These are phyloP conservation scores for Epinotia nisella DNA, from an alignment of 2,888 invertebrate genomes.

Conservation along the genomic window DNA sequence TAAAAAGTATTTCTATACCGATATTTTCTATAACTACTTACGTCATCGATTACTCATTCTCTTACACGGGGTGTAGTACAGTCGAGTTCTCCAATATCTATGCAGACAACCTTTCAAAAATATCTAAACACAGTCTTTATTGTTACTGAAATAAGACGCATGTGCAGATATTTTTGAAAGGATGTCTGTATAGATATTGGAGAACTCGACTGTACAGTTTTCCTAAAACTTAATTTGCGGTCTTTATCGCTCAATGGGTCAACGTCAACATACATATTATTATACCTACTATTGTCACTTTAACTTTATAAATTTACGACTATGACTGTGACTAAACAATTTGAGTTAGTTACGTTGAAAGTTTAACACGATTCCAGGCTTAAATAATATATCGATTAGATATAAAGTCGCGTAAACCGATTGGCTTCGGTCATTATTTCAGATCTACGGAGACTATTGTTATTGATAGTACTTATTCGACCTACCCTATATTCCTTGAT, in stretches of 20 bases:
- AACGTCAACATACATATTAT: background rate
- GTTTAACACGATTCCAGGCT: background rate
- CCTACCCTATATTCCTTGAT: background rate
- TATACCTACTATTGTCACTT: background rate
- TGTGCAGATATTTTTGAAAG: too few species aligned
- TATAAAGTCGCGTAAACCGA: background rate
- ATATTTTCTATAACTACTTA: too few species aligned
- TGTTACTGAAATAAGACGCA: too few species aligned
- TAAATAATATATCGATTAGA: background rate
- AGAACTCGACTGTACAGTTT: too few species aligned
- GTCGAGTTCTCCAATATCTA: too few species aligned
- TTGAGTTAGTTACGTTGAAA: background rate
- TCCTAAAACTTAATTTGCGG: too few species aligned
- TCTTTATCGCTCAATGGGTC: background rate
- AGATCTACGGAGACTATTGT: background rate
- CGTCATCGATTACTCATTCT: too few species aligned
- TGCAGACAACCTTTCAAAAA: too few species aligned
- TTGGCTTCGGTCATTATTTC: background rate
- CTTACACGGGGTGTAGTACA: too few species aligned
- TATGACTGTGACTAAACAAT: background rate
- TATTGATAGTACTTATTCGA: background rate
- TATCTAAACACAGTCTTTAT: too few species aligned
- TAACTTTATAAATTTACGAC: background rate
- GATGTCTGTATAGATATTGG: too few species aligned
- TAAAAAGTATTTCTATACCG: too few species aligned